Base-by-base conservation (phyloP, 2,888 invertebrate genomes). In the Tachina lurida region DNA sequence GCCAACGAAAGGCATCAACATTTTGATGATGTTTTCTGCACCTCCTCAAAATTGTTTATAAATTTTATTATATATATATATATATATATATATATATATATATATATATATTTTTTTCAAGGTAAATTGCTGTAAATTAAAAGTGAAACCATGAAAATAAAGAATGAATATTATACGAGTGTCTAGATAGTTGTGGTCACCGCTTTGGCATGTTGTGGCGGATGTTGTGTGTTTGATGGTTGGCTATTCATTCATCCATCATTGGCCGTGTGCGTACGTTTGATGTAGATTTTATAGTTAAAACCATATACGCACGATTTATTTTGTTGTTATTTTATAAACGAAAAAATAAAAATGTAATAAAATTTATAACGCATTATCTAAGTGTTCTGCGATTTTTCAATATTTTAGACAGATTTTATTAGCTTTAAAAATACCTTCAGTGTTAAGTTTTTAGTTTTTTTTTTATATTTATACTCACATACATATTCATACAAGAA, bases 151-250 rank as follows among this genome's bases (percentile, higher is more conserved):
- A 60, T 43, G 31, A 43, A 70, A 70, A 62, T 52, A 17, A 41
- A 60, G 17, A 70, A 62, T 12, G 31, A 31, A 31, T 31, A 31
- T 31, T 31, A 31, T 31, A 31, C n/a, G n/a, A n/a, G n/a, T n/a
- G n/a, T 31, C 31, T 31, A 31, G 31, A 31, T 52, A 58, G 19
- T 45, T 12, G 54, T 71, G 45, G n/a, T 80, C 68, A 60, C 63
- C 47, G 39, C 31, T 56, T 62, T 84, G 78, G 74, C 74, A 75
- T 79, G 22, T 52, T 52, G 43, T 79, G 52, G 70, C 79, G 84
- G 79, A 84, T 84, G 75, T 58, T 84, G 49, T 71, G 62, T 70
- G 31, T 49, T n/a, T 49, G 31, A 31, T 31, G 31, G 60, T 49
- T 22, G 70, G 15, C 19, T 49, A 41, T 22, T 81, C 68, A 81